Conservation (phyloP, 1,140 invertebrate species). For the Ganaspis sp. region DNA sequence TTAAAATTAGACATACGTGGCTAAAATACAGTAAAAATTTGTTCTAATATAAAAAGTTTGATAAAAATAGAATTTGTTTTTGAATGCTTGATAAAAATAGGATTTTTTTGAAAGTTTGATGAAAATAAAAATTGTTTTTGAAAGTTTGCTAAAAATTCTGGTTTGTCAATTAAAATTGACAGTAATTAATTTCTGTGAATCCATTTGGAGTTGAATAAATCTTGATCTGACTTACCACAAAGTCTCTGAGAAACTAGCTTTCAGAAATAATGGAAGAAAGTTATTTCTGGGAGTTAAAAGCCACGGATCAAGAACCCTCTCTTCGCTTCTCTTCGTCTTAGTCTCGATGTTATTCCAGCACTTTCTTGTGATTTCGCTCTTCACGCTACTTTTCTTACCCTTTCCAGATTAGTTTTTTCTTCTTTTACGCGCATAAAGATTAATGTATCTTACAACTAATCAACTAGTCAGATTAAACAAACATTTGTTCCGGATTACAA, state of each 20-base stretch:
- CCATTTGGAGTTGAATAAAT: conserved; percentile 32
- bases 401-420: neutral
- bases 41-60: too few species aligned
- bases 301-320: conserved; percentile 64
- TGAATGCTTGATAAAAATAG: too few species aligned
- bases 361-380: neutral
- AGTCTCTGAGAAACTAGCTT: conserved; percentile 42
- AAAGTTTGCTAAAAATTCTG: neutral
- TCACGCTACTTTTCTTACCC: conserved; percentile 7
- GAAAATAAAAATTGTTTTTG: too few species aligned
- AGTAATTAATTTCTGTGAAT: neutral
- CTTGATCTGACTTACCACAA: conserved; percentile 38
- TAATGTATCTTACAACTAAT: neutral
- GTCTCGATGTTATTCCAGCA: conserved; percentile 16
- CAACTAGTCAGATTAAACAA: too few species aligned
- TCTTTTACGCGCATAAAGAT: neutral
- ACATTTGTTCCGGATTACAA: too few species aligned
- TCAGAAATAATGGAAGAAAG: conserved; percentile 70
- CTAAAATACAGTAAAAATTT: too few species aligned
- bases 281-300: conserved; percentile 73
- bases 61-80: too few species aligned
- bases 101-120: too few species aligned
- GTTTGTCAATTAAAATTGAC: neutral
- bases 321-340: conserved; percentile 39
- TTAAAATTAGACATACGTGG: too few species aligned